phyloP scores from a whole-genome alignment of 2,888 invertebrate genomes.

The Digitonthophagus gazella region DNA sequence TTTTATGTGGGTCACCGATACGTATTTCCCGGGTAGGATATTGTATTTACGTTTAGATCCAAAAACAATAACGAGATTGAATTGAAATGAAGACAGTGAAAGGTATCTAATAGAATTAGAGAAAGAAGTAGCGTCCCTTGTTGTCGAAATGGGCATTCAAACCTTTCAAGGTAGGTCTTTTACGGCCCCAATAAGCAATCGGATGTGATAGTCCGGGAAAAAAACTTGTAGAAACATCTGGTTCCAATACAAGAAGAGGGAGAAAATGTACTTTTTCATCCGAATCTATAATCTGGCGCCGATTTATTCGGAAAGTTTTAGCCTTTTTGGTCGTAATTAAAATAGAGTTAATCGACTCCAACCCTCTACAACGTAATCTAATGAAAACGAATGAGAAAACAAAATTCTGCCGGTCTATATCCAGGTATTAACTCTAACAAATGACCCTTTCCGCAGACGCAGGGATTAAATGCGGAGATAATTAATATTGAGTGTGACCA shows the following conservation, averaged over 20 bases:
- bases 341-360: constrained; percentile 9
- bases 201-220: constrained; percentile 3
- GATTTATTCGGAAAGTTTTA: background rate
- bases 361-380: constrained; percentile 2
- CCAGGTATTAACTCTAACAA: constrained; percentile 13
- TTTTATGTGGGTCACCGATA: no score
- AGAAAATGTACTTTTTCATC: constrained; percentile 4
- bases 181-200: constrained; percentile 11
- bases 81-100: constrained; percentile 16
- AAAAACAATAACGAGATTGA: constrained; percentile 8
- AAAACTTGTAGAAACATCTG: constrained; percentile 12
- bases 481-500: constrained; percentile 14
- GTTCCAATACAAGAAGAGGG: background rate
- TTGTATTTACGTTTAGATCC: no score
- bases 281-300: background rate
- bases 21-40: no score
- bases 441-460: constrained; percentile 8
- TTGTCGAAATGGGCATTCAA: constrained; percentile 2
- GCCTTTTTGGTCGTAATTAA: constrained; percentile 7
- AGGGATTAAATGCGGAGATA: constrained; percentile 9
- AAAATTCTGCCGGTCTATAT: constrained; percentile 13
- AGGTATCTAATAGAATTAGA: constrained; percentile 16
- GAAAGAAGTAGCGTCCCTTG: constrained; percentile 2
- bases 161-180: constrained; percentile 10
- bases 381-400: constrained; percentile 16